These are phyloP conservation scores for Stratiolaelaps scimitus DNA, from an alignment of 1,140 invertebrate genomes.

Conservation along the genomic window DNA sequence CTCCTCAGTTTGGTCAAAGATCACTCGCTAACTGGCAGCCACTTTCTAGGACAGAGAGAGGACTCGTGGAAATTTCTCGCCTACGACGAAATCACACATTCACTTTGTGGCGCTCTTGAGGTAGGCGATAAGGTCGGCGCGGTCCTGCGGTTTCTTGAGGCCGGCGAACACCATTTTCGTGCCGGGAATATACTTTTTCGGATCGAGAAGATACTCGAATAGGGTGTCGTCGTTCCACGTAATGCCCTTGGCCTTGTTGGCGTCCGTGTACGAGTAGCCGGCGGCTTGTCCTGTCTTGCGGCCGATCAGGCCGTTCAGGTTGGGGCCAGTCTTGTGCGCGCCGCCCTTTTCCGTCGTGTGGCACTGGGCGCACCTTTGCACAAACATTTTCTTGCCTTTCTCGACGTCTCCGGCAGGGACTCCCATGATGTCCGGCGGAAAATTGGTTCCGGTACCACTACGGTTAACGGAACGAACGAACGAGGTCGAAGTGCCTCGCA, in stretches of 20 bases:
- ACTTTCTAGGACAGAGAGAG: no score
- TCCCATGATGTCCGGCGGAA: constrained; percentile 19
- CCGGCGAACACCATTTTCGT: constrained; percentile 99
- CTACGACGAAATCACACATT: not conserved
- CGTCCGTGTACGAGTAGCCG: constrained; percentile 85
- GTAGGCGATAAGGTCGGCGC: constrained; percentile 92
- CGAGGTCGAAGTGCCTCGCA: no score
- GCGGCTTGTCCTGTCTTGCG: constrained; percentile 88
- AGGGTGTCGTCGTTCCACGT: constrained; percentile 88
- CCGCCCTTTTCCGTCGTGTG: constrained; percentile 89
- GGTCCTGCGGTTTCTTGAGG: constrained; percentile 86
- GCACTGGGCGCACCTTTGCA: constrained; percentile 90
- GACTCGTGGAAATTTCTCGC: no score
- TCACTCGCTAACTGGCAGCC: no score
- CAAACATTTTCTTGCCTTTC: constrained; percentile 95
- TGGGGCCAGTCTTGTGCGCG: constrained; percentile 95
- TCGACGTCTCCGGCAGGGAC: constrained; percentile 76
- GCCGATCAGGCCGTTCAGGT: constrained; percentile 80
- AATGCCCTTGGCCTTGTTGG: constrained; percentile 94
- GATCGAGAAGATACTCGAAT: constrained; percentile 91
- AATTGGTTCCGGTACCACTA: no score
- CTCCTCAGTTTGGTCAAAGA: no score
- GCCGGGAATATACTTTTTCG: constrained; percentile 98
- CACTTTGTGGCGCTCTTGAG: constrained; percentile 63
- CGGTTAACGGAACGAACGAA: no score